phyloP scores from a whole-genome alignment of 2,113 vertebrate species.

The Cephalopholis sonnerati region DNA sequence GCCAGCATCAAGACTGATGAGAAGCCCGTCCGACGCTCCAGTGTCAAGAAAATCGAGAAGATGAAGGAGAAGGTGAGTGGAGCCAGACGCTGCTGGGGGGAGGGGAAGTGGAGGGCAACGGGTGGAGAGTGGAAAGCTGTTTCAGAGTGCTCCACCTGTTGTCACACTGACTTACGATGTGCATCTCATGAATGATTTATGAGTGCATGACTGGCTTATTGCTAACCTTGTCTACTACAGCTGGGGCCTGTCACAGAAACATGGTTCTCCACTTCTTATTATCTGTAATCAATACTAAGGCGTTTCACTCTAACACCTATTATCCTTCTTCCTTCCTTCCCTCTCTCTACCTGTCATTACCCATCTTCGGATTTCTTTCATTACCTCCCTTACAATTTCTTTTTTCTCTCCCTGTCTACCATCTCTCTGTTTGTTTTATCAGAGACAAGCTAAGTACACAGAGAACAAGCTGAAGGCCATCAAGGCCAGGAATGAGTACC shows the following conservation, averaged over 20 bases:
- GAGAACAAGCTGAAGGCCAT: constrained; percentile 98
- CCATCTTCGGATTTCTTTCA: constrained; percentile 9
- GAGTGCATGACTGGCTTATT: constrained; percentile 50
- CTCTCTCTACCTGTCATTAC: constrained; percentile 13
- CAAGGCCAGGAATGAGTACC: constrained; percentile 97
- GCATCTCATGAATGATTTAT: constrained; percentile 67
- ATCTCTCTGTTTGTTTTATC: constrained; percentile 52
- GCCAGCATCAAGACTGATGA: constrained; percentile 92
- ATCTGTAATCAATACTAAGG: constrained; percentile 71
- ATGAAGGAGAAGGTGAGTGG: constrained; percentile 98
- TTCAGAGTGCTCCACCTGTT: constrained; percentile 59
- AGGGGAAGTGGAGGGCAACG: neutral
- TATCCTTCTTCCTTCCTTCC: constrained; percentile 31
- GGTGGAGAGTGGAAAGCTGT: constrained; percentile 3
- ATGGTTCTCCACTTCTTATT: constrained; percentile 49
- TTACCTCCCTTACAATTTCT: neutral
- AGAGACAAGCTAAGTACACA: constrained; percentile 99
- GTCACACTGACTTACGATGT: constrained; percentile 46
- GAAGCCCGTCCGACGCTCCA: constrained; percentile 95
- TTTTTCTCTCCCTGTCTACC: neutral
- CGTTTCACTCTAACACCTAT: constrained; percentile 50
- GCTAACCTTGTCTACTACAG: constrained; percentile 57
- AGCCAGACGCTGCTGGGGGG: neutral
- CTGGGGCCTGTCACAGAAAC: constrained; percentile 57
- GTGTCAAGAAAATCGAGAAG: constrained; percentile 98